A percentile compares a stretch with the other conserved stretches of the same genome.
These are phyloP conservation scores for Meloidogyne hapla DNA, from an alignment of 1,140 invertebrate genomes.

Conservation along the genomic window DNA sequence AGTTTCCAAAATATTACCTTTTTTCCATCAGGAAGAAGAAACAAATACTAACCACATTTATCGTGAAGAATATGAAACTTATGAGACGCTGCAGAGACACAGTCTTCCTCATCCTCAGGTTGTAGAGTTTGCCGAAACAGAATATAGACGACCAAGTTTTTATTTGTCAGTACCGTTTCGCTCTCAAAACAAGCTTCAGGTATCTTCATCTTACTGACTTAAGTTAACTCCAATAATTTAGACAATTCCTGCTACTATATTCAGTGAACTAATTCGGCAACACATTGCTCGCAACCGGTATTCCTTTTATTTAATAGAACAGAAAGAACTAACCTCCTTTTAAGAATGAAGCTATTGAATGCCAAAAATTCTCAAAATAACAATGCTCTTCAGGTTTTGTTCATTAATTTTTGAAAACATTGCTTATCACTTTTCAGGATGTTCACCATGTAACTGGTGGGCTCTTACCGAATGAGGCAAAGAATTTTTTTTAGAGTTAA, in stretches of 20 bases:
- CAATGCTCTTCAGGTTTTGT: neutral
- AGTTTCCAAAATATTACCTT: neutral
- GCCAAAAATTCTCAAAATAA: neutral
- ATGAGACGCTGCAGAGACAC: neutral
- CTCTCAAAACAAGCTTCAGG: constrained; percentile 10
- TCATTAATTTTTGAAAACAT: neutral
- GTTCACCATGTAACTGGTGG: constrained; percentile 8
- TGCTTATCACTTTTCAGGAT: neutral
- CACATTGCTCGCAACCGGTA: constrained; percentile 36
- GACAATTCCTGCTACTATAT: constrained; percentile 13
- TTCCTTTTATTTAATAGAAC: neutral
- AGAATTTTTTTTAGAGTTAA: constrained; percentile 26
- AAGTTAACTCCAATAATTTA: neutral
- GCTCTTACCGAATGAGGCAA: neutral
- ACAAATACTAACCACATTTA: neutral
- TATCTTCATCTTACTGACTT: neutral
- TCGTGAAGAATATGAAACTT: constrained; percentile 23
- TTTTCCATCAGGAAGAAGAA: neutral
- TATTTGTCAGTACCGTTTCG: constrained; percentile 32
- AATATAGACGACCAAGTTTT: constrained; percentile 25
- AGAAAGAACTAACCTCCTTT: neutral
- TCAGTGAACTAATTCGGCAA: constrained; percentile 24
- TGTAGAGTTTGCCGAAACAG: constrained; percentile 31
- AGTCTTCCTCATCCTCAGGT: neutral
- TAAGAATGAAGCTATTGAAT: neutral